Evolutionary conservation across 23 tunicate genomes (phyloP).

Genomic region (Diplosoma virens): DNA sequence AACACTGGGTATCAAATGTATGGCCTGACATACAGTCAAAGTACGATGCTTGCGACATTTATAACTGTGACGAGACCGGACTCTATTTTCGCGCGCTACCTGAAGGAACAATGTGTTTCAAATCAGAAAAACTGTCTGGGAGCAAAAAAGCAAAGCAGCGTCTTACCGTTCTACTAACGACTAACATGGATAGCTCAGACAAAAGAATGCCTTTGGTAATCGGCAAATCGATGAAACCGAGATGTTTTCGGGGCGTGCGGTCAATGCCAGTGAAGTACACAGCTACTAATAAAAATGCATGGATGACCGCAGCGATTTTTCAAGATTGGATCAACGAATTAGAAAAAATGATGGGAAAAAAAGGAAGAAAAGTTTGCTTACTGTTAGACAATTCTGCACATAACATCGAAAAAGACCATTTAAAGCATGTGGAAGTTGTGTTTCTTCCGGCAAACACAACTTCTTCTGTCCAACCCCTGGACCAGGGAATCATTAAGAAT

Average conservation of each 20-base stretch:
- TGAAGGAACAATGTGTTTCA: slow-evolving; percentile 27
- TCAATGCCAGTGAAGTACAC: slow-evolving; percentile 3
- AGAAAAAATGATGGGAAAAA: not conserved
- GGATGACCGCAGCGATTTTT: slow-evolving; percentile 25
- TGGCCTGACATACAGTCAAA: slow-evolving; percentile 27
- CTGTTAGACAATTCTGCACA: slow-evolving; percentile 26
- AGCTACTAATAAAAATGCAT: too few relatives aligned
- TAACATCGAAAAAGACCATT: slow-evolving; percentile 11
- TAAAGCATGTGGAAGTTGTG: not conserved
- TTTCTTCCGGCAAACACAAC: slow-evolving; percentile 23
- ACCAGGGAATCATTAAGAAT: slow-evolving; percentile 31
- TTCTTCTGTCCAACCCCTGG: slow-evolving; percentile 35
- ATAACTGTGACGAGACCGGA: too few relatives aligned
- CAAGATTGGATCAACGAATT: slow-evolving; percentile 12
- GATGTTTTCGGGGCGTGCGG: slow-evolving; percentile 32
- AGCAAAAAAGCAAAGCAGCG: slow-evolving; percentile 31
- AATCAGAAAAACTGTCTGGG: slow-evolving; percentile 23
- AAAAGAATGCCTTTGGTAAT: slow-evolving; percentile 17
- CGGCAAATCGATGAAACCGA: slow-evolving; percentile 19
- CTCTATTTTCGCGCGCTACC: slow-evolving; percentile 15
- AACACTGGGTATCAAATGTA: slow-evolving; percentile 28
- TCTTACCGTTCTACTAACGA: slow-evolving; percentile 8
- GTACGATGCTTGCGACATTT: not conserved
- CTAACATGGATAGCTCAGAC: slow-evolving; percentile 31
- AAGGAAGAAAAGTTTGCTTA: slow-evolving; percentile 31